Evolutionary conservation across 2,113 vertebrate genomes (phyloP).

Genomic region (Lamprotornis superbus): DNA sequence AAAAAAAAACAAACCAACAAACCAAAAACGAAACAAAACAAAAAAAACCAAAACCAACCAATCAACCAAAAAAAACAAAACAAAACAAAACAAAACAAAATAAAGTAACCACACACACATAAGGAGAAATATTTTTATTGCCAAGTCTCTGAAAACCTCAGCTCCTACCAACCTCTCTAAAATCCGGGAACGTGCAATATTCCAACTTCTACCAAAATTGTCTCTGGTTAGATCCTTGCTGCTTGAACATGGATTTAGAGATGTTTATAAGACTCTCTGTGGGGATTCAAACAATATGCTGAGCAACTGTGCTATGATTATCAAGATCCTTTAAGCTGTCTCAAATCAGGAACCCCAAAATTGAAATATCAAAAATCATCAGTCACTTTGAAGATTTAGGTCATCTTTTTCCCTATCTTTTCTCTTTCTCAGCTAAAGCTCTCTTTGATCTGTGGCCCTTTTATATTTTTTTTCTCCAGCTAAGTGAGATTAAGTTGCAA

Average conservation of each 20-base stretch:
- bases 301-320: not conserved
- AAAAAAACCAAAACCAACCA: not conserved
- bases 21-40: not conserved
- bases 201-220: not conserved
- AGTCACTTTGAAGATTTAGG: not conserved
- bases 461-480: not conserved
- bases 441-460: not conserved
- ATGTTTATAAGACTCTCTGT: not conserved
- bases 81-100: not conserved
- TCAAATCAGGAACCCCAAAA: not conserved
- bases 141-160: not conserved
- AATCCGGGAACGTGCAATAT: not conserved
- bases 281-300: not conserved
- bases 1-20: no score
- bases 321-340: not conserved
- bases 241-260: not conserved
- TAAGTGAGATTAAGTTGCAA: not conserved
- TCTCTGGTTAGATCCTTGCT: not conserved
- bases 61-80: not conserved
- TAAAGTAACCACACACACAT: no score
- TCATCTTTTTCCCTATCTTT: not conserved
- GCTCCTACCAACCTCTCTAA: not conserved
- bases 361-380: not conserved
- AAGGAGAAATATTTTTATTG: not conserved
- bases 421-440: not conserved